These are phyloP conservation scores for Gymnogyps californianus DNA, from an alignment of 2,113 vertebrate species.

Conservation along the genomic window DNA sequence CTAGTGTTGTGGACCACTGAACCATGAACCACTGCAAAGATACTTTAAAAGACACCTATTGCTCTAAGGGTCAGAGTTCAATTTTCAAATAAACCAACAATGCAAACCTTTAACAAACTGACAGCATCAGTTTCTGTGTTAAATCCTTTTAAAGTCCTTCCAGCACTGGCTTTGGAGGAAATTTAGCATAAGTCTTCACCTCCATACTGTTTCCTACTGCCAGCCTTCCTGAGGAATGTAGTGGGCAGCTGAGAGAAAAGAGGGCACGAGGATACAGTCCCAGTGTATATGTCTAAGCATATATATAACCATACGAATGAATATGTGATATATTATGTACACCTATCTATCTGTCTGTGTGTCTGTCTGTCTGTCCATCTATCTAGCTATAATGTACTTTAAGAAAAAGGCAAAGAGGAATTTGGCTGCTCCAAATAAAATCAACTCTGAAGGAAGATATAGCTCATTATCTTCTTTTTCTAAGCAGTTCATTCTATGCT, in stretches of 20 bases:
- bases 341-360: accelerated
- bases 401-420: background rate
- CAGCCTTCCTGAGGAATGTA: background rate
- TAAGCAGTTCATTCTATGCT: background rate
- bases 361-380: background rate
- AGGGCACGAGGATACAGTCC: accelerated
- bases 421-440: background rate
- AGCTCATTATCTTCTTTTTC: background rate
- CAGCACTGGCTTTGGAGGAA: background rate
- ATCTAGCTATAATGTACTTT: background rate
- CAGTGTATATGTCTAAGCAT: background rate
- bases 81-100: background rate
- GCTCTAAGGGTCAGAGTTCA: background rate
- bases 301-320: background rate
- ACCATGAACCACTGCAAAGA: background rate
- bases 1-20: background rate
- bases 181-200: background rate
- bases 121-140: background rate
- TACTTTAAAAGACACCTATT: background rate
- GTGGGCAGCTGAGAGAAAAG: background rate
- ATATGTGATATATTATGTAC: background rate
- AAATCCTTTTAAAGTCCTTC: background rate
- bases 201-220: background rate
- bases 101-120: background rate
- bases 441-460: background rate